phyloP scores from a whole-genome alignment of 2,888 invertebrate species.

The Philereme transversata region DNA sequence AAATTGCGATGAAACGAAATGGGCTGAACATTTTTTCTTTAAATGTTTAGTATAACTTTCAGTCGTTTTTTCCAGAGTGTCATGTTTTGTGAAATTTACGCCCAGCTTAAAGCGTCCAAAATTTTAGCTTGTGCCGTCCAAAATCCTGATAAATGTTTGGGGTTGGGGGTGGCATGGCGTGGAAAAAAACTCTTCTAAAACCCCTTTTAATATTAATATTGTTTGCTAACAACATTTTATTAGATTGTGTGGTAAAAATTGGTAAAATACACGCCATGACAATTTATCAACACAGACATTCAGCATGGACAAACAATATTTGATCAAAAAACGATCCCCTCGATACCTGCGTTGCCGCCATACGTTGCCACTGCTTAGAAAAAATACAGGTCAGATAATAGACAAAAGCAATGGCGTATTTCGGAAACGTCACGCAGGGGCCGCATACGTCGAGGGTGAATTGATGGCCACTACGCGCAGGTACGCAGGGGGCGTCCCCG shows the following conservation, averaged over 20 bases:
- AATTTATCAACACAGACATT: background rate
- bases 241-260: conserved; percentile 37
- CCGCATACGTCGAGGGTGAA: conserved; percentile 59
- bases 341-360: conserved; percentile 4
- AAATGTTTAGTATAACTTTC: conserved; percentile 62
- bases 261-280: background rate
- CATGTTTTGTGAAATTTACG: conserved; percentile 82
- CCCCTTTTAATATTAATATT: conserved; percentile 67
- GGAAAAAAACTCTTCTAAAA: conserved; percentile 64
- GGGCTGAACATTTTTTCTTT: conserved; percentile 17
- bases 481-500: conserved; percentile 62
- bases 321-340: background rate
- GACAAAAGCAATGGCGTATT: conserved; percentile 61
- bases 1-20: conserved; percentile 5
- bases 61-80: conserved; percentile 70
- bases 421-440: conserved; percentile 55
- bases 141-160: conserved; percentile 87
- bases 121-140: conserved; percentile 86
- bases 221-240: conserved; percentile 51
- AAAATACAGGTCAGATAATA: conserved; percentile 44
- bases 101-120: conserved; percentile 82
- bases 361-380: conserved; percentile 21
- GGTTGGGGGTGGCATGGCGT: conserved; percentile 60
- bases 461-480: conserved; percentile 70
- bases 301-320: conserved; percentile 24